Evolutionary conservation across 2,113 vertebrate genomes (phyloP).

Genomic region (Bettongia penicillata): DNA sequence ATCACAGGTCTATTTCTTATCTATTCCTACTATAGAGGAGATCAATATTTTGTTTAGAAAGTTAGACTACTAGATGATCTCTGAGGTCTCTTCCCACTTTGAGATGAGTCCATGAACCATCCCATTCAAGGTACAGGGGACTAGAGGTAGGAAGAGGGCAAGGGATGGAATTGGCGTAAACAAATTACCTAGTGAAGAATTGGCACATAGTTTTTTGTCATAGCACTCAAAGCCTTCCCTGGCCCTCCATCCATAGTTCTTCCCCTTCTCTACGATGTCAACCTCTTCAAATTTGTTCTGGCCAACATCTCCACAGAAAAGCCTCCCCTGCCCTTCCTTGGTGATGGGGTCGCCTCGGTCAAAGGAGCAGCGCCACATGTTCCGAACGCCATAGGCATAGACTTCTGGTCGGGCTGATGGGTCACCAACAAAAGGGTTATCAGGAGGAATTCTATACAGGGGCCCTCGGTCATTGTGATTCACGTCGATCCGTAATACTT

Average conservation of each 20-base stretch:
- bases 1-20: background rate
- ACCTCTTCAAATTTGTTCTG: conserved; percentile 98
- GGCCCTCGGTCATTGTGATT: conserved; percentile 88
- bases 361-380: conserved; percentile 99
- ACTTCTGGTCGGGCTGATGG: conserved; percentile 90
- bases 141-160: background rate
- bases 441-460: conserved; percentile 89
- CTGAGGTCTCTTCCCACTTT: background rate
- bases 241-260: conserved; percentile 97
- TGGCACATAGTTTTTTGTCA: conserved; percentile 94
- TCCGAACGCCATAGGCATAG: conserved; percentile 93
- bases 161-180: background rate
- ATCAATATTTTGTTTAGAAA: background rate
- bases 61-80: background rate
- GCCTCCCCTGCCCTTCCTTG: conserved; percentile 91
- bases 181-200: conserved; percentile 91
- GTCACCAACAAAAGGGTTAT: conserved; percentile 92
- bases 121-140: background rate
- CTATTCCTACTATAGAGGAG: background rate
- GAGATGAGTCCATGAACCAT: background rate
- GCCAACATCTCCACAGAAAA: conserved; percentile 97
- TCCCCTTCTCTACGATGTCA: conserved; percentile 93
- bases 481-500: conserved; percentile 95
- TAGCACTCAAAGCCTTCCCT: conserved; percentile 97
- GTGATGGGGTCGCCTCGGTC: conserved; percentile 90